phyloP scores from a whole-genome alignment of 2,797 vertebrate genomes.

The Scyliorhinus canicula region DNA sequence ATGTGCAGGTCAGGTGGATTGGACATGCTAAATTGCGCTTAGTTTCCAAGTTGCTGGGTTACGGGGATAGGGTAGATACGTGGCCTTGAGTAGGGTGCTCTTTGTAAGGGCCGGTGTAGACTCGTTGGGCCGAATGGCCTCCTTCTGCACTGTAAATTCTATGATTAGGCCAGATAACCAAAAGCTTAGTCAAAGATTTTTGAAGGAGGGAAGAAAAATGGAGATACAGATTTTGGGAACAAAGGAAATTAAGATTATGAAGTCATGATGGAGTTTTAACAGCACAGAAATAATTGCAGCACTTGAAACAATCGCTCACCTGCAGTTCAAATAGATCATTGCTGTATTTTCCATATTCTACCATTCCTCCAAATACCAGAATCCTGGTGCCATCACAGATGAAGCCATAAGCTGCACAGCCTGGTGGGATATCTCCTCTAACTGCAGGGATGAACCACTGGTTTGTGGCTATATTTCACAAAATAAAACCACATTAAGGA shows the following conservation, averaged over 20 bases:
- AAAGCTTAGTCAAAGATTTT: neutral
- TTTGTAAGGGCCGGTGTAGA: no score
- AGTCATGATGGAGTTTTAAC: neutral
- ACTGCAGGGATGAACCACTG: conserved; percentile 98
- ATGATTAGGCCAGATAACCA: neutral
- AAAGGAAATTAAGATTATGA: neutral
- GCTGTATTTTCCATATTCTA: conserved; percentile 94
- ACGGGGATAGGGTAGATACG: no score
- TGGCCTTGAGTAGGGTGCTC: no score
- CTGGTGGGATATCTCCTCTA: conserved; percentile 93
- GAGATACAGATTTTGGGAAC: neutral
- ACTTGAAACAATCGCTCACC: conserved; percentile 57
- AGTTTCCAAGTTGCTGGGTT: no score
- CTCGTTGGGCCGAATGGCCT: no score
- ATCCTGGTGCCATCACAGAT: conserved; percentile 88
- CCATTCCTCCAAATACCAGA: conserved; percentile 92
- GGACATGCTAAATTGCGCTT: no score
- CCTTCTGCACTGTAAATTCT: no score
- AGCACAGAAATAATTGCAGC: conserved; percentile 6
- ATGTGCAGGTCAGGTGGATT: no score
- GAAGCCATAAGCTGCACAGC: conserved; percentile 92
- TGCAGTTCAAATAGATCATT: conserved; percentile 90
- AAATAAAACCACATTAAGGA: neutral
- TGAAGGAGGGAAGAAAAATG: neutral
- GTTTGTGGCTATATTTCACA: conserved; percentile 67